Conservation (phyloP, 2,113 vertebrate species). For the Malurus cyaneus region DNA sequence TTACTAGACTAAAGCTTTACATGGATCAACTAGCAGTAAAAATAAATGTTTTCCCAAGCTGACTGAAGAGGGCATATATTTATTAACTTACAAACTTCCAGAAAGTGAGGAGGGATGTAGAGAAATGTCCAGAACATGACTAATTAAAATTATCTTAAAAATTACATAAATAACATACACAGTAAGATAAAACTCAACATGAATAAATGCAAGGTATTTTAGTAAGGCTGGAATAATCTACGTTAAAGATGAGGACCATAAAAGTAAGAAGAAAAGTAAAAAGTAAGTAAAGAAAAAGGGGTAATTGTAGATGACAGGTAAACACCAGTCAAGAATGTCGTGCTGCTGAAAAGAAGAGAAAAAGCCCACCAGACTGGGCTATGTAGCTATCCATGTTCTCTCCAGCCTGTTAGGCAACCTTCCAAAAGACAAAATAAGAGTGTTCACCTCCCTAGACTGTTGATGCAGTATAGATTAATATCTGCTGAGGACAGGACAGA, state of each 20-base stretch:
- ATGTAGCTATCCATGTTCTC: fast-evolving
- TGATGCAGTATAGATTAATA: neutral
- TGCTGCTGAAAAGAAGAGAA: neutral
- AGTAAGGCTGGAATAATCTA: neutral
- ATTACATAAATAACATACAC: neutral
- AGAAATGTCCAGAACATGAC: neutral
- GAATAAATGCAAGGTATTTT: neutral
- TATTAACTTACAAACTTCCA: neutral
- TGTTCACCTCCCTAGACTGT: fast-evolving
- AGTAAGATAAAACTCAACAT: neutral
- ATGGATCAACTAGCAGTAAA: neutral
- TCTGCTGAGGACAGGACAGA: neutral
- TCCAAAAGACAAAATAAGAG: neutral
- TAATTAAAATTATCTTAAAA: neutral
- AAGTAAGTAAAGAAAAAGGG: neutral
- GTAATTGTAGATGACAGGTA: neutral
- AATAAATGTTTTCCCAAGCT: neutral
- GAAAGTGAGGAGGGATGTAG: neutral
- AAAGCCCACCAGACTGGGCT: neutral
- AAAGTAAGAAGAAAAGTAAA: neutral
- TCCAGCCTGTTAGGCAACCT: neutral
- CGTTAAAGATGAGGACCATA: neutral
- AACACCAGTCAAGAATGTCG: neutral
- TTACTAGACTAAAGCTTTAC: neutral
- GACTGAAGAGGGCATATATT: neutral